Evolutionary conservation across 1,140 invertebrate genomes (phyloP).

Genomic region (Acromyrmex echinatior): DNA sequence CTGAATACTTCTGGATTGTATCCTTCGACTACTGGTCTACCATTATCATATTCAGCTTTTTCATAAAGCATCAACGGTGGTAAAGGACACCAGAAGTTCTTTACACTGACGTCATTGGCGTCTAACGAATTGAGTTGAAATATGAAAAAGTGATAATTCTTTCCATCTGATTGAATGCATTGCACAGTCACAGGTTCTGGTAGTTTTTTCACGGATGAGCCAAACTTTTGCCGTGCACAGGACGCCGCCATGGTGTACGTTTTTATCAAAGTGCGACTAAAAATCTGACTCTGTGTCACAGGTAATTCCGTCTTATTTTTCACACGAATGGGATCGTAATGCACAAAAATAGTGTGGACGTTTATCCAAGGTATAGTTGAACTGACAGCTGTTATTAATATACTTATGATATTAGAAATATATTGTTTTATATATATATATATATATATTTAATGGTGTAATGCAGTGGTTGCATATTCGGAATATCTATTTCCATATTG

Average conservation of each 20-base stretch:
- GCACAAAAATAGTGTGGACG: conserved; percentile 92
- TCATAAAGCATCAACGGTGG: conserved; percentile 90
- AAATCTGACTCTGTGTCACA: conserved; percentile 89
- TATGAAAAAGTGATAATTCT: conserved; percentile 92
- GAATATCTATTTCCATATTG: conserved; percentile 87
- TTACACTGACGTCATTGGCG: conserved; percentile 88
- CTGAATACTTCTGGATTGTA: conserved; percentile 93
- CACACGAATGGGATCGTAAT: conserved; percentile 89
- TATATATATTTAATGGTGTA: conserved; percentile 83
- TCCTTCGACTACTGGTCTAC: conserved; percentile 89
- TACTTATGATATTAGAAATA: neutral
- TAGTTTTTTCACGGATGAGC: conserved; percentile 89
- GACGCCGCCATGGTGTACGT: conserved; percentile 90
- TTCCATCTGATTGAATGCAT: conserved; percentile 92
- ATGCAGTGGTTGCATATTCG: conserved; percentile 91
- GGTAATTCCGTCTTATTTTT: conserved; percentile 90
- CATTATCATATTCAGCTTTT: conserved; percentile 88
- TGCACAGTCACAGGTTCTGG: conserved; percentile 94
- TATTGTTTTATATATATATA: too few relatives aligned
- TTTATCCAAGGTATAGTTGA: conserved; percentile 83
- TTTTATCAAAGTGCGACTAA: conserved; percentile 90
- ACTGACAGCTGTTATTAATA: conserved; percentile 87
- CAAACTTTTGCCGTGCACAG: conserved; percentile 91
- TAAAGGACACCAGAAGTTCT: conserved; percentile 93
- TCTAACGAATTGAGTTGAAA: conserved; percentile 95